phyloP scores from a whole-genome alignment of 2,888 invertebrate genomes.

The Andrena hattorfiana region DNA sequence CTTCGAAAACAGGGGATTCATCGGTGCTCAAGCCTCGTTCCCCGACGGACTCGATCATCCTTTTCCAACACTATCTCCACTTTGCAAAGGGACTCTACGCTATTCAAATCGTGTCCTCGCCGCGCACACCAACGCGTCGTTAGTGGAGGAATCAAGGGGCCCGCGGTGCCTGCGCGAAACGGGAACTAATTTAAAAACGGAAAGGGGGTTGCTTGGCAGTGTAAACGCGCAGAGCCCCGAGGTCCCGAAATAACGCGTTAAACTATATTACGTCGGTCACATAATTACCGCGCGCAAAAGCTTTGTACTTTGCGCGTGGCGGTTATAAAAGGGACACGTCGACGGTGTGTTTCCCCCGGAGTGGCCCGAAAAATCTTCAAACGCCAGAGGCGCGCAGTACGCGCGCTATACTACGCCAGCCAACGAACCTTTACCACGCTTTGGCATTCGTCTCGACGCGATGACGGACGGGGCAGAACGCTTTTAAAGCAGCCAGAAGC shows the following conservation, averaged over 20 bases:
- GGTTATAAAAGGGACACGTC: not conserved
- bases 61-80: not conserved
- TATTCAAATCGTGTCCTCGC: conserved; percentile 10
- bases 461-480: conserved; percentile 40
- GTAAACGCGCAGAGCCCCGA: conserved; percentile 21
- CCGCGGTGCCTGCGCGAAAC: not conserved
- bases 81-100: not conserved
- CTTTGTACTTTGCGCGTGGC: conserved; percentile 21
- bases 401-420: not conserved
- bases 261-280: conserved; percentile 41
- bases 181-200: conserved; percentile 35
- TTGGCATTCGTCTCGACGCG: conserved; percentile 33
- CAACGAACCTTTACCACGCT: conserved; percentile 11
- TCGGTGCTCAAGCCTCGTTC: not conserved
- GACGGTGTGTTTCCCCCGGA: not conserved
- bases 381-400: not conserved
- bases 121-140: not conserved
- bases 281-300: conserved; percentile 39
- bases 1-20: not conserved
- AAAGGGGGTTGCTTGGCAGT: not conserved
- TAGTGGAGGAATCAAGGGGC: not conserved
- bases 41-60: not conserved
- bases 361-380: conserved; percentile 28
- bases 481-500: conserved; percentile 53
- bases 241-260: conserved; percentile 41